These are phyloP conservation scores for Furcula furcula DNA, from an alignment of 2,888 invertebrate species.

Conservation along the genomic window DNA sequence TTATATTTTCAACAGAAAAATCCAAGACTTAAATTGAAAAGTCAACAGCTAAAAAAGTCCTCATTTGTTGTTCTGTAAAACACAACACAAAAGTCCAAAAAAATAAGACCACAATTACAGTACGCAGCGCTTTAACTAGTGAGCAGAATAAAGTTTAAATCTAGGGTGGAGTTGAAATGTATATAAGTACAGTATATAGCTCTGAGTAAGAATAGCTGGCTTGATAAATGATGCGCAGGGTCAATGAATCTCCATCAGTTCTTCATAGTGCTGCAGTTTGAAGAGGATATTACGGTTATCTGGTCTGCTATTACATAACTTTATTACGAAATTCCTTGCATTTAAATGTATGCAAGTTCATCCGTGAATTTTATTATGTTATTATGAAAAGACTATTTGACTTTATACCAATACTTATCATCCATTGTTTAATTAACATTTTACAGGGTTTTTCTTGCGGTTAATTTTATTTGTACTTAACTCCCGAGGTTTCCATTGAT, in stretches of 20 bases:
- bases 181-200: no score
- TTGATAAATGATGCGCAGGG: conserved; percentile 71
- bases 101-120: conserved; percentile 52
- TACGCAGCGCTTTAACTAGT: conserved; percentile 48
- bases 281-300: conserved; percentile 60
- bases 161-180: conserved; percentile 45
- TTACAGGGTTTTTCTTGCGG: no score
- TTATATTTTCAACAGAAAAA: conserved; percentile 11
- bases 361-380: conserved; percentile 6
- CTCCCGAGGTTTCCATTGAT: no score
- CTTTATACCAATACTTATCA: no score
- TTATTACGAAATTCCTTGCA: conserved; percentile 32
- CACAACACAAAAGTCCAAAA: conserved; percentile 41
- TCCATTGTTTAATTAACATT: no score
- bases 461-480: no score
- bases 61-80: conserved; percentile 14
- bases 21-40: conserved; percentile 20
- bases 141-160: conserved; percentile 57
- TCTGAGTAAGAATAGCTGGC: conserved; percentile 58
- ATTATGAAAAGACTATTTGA: conserved; percentile 2
- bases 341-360: conserved; percentile 13
- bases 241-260: conserved; percentile 75
- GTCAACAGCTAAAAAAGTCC: conserved; percentile 18
- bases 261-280: conserved; percentile 58
- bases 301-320: conserved; percentile 43